Base-by-base conservation (phyloP, 2,113 vertebrate genomes). In the Charina bottae region DNA sequence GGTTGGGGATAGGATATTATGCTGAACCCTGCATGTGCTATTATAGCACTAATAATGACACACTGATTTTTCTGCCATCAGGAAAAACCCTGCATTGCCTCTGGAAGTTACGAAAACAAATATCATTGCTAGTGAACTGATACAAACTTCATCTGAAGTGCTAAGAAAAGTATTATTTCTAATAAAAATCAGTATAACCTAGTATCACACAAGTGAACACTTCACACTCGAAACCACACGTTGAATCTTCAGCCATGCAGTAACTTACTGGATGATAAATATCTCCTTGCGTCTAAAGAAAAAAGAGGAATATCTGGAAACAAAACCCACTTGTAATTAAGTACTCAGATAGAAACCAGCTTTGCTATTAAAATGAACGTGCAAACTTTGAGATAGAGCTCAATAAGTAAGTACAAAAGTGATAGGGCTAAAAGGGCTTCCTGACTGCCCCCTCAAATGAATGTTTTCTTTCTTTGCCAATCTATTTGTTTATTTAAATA, bases 231-330 rank as follows among this genome's bases (percentile, higher is more conserved):
- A 96, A 96, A 95, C 54, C 97, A 98, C 96, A 97, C 94, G 94
- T 88, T 37, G 92, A 83, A 83, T 96, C 90, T 95, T 95, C 92
- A 97, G 89, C 56, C 94, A 93, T 84, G 94, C 85, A 91, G 90
- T 91, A 95, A 99, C 99, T 99, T 99, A 99, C 99, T 99, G 99
- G 97, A 99, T 99, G 97, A 99, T 99, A 99, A 99, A 99, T 97
- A 99, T 99, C 97, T 99, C 99, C 97, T 99, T 99, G 96, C 99
- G 98, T 98, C 98, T 99, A 98, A 99, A 99, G 98, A 99, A 99
- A 98, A 99, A 98, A 93, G 99, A 99, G 93, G 99, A 99, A 95
- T 99, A 99, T 98, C 99, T 99, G 98, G 96, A 98, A 98, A 97
- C 95, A 98, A 97, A 98, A 98, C 91, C 94, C 96, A 96, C 97